Conservation (phyloP, 2,113 vertebrate genomes). For the Charina bottae region DNA sequence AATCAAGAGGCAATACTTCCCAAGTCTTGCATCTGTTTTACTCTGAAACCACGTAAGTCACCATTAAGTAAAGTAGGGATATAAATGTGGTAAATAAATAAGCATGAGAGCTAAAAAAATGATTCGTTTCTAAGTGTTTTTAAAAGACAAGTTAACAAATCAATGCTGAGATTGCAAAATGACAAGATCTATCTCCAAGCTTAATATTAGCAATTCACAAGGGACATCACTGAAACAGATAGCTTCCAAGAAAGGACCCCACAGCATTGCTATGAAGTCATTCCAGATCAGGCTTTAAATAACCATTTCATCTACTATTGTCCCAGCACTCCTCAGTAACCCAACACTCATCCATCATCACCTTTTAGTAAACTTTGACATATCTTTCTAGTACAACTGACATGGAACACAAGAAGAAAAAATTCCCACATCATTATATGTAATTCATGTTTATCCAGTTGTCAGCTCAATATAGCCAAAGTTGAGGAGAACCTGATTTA, state of each 20-base stretch:
- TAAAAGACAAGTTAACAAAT: neutral
- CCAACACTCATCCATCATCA: neutral
- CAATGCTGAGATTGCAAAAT: neutral
- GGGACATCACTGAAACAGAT: neutral
- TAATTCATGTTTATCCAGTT: constrained; percentile 12
- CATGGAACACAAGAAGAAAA: neutral
- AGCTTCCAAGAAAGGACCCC: neutral
- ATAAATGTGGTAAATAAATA: neutral
- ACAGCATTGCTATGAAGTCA: neutral
- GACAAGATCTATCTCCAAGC: neutral
- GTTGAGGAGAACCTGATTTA: constrained; percentile 10
- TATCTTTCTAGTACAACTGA: neutral
- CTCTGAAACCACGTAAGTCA: neutral
- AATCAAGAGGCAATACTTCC: too few species aligned
- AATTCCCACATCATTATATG: neutral
- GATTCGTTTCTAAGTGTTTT: neutral
- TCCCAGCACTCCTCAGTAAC: neutral
- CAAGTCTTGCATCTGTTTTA: neutral
- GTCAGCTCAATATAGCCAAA: neutral
- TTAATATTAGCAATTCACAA: neutral
- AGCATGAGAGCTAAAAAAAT: neutral
- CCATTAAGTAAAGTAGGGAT: neutral
- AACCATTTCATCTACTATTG: neutral
- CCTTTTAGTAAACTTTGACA: neutral
- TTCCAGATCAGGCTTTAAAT: neutral